Evolutionary conservation across 1,140 invertebrate genomes (phyloP).

Genomic region (Ceratina japonica): DNA sequence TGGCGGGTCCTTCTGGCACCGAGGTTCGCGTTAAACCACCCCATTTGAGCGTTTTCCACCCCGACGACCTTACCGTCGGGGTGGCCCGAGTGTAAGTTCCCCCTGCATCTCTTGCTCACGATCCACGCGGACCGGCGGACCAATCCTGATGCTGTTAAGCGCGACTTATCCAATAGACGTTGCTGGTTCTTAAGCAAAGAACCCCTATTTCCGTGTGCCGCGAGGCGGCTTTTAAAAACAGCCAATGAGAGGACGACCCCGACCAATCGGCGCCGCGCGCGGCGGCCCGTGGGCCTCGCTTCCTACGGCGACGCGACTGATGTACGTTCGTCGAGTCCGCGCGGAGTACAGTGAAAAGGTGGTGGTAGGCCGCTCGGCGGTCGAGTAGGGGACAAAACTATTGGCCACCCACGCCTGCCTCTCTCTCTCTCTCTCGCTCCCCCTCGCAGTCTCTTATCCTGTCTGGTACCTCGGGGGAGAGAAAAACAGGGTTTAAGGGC

Average conservation of each 20-base stretch:
- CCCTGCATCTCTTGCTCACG: slow-evolving; percentile 37
- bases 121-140: slow-evolving; percentile 71
- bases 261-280: slow-evolving; percentile 58
- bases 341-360: slow-evolving; percentile 64
- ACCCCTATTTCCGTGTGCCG: slow-evolving; percentile 53
- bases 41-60: slow-evolving; percentile 80
- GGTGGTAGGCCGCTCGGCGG: slow-evolving; percentile 53
- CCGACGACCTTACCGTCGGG: slow-evolving; percentile 77
- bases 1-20: slow-evolving; percentile 76
- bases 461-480: slow-evolving; percentile 46
- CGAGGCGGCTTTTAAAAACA: slow-evolving; percentile 65
- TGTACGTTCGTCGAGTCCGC: slow-evolving; percentile 65
- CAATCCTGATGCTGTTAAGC: slow-evolving; percentile 47
- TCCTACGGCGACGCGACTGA: slow-evolving; percentile 5
- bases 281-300: slow-evolving; percentile 3
- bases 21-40: slow-evolving; percentile 80
- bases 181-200: slow-evolving; percentile 60
- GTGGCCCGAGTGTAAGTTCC: slow-evolving; percentile 73
- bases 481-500: slow-evolving; percentile 67
- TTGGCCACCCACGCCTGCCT: slow-evolving; percentile 76
- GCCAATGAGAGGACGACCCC: slow-evolving; percentile 57
- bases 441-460: slow-evolving; percentile 48
- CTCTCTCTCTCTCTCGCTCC: slow-evolving; percentile 40
- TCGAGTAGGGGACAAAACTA: slow-evolving; percentile 73
- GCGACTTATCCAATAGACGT: slow-evolving; percentile 64